phyloP scores from a whole-genome alignment of 1,140 invertebrate genomes.

The Calliphora vicina region DNA sequence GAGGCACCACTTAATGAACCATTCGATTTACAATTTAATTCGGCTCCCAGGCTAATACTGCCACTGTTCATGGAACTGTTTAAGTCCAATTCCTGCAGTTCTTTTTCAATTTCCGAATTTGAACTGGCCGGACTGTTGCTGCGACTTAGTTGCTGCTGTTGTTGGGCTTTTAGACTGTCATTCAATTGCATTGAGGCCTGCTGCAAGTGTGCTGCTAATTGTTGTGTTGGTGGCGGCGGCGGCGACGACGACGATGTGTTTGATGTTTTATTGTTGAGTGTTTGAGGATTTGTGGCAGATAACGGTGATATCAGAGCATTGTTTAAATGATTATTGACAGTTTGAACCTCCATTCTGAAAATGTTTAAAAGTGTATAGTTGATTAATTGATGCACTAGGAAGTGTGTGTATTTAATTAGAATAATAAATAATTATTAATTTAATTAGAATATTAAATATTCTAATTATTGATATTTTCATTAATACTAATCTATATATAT shows the following conservation, averaged over 20 bases:
- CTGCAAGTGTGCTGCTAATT: constrained; percentile 18
- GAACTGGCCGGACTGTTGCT: constrained; percentile 56
- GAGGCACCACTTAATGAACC: constrained; percentile 54
- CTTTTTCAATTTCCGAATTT: constrained; percentile 55
- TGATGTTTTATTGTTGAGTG: not conserved
- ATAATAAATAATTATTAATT: too few species aligned
- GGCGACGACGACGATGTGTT: constrained; percentile 7
- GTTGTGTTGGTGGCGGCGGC: constrained; percentile 18
- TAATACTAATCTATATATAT: too few species aligned
- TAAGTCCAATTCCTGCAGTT: constrained; percentile 51
- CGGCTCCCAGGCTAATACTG: constrained; percentile 43
- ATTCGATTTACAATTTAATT: constrained; percentile 50
- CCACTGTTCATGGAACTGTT: constrained; percentile 52
- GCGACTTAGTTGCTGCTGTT: constrained; percentile 46
- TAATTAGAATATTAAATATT: too few species aligned
- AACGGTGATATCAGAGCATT: constrained; percentile 46
- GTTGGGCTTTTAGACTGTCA: constrained; percentile 23
- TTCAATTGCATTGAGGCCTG: constrained; percentile 35
- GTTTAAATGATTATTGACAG: constrained; percentile 48
- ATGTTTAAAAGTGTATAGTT: constrained; percentile 1
- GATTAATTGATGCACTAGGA: too few species aligned
- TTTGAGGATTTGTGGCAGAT: constrained; percentile 27
- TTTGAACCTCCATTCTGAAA: constrained; percentile 56
- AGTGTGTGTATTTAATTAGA: too few species aligned
- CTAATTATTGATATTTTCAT: too few species aligned